Evolutionary conservation across 2,888 invertebrate species (phyloP), one percentile per base, ranked within the genome.

Genomic region (Embidobia sp.): DNA sequence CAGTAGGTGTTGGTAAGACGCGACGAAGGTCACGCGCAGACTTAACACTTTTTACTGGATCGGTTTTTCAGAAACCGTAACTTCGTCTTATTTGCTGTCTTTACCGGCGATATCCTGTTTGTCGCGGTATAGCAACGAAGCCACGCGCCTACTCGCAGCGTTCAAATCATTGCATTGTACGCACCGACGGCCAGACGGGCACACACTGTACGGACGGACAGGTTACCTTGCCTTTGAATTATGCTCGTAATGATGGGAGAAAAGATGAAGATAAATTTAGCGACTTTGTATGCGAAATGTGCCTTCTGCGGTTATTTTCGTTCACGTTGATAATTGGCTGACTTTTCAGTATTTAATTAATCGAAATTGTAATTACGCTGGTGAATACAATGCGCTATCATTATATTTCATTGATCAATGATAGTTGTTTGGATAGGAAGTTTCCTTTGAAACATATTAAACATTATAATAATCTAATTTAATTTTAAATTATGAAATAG

Each of bases 51-150:
- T 72, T 63, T 57, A 64, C 63, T 31, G 46, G 44, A 63, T 46
- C 70, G 63, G 42, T 64, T 57, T 73, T 74, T 66, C 59, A 59
- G 66, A 74, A 74, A 74, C 51, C 51, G 74, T 73, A 73, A 73
- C 57, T 73, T 55, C 48, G 29, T 59, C 53, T 66, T 66, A 42
- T 74, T 64, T 59, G 44, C 51, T 16, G 22, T 46, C 48, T 74
- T 64, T 59, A 51, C 51, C 22, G 22, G 46, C 48, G 55, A 69
- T 67, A 75, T 75, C 75, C 75, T 67, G 75, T 55, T 61, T 37
- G 61, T 51, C 31, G 16, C 61, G 49, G 48, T 57, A 51, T 53
- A 48, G 49, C 57, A 31, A 18, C 40, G 55, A 18, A 57, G 48
- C 67, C 48, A 59, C 59, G 69, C 49, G 69, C 59, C 53, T 66